Conservation (phyloP, 2,888 invertebrate genomes). For the Phyllotreta cruciferae region DNA sequence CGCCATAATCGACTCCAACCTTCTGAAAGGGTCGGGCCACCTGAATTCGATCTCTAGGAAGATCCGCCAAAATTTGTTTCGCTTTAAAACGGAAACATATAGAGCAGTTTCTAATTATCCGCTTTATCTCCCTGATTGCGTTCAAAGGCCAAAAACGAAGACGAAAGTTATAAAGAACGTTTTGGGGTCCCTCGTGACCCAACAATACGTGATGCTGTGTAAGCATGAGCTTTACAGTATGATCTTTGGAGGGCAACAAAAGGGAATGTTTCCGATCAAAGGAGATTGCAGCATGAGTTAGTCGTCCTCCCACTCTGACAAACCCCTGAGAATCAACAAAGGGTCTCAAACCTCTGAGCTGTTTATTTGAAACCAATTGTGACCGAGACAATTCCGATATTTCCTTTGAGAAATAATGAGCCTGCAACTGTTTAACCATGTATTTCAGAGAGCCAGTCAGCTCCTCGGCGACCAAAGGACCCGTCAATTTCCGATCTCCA, state of each 20-base stretch:
- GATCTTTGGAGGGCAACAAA: conserved; percentile 10
- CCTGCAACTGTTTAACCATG: not conserved
- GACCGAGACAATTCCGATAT: not conserved
- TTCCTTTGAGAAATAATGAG: not conserved
- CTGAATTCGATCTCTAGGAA: conserved; percentile 28
- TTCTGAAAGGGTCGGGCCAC: conserved; percentile 32
- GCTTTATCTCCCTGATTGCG: conserved; percentile 30
- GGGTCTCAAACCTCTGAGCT: not conserved
- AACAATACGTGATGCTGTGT: conserved; percentile 6
- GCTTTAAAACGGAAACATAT: conserved; percentile 35
- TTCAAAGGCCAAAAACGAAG: conserved; percentile 36
- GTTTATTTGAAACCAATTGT: not conserved
- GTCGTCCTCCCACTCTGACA: not conserved
- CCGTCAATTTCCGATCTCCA: not conserved
- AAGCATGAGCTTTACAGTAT: not conserved
- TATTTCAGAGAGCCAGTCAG: not conserved
- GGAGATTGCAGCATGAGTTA: not conserved
- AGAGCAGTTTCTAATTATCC: conserved; percentile 31
- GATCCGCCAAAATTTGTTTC: conserved; percentile 21
- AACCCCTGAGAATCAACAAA: not conserved
- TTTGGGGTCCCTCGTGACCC: conserved; percentile 36
- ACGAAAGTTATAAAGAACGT: conserved; percentile 33
- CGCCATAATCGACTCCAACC: conserved; percentile 40
- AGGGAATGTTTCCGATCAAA: conserved; percentile 11
- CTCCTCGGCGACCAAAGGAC: not conserved